These are phyloP conservation scores for Halichoerus grypus DNA, from an alignment of 2,113 vertebrate species.

Conservation along the genomic window DNA sequence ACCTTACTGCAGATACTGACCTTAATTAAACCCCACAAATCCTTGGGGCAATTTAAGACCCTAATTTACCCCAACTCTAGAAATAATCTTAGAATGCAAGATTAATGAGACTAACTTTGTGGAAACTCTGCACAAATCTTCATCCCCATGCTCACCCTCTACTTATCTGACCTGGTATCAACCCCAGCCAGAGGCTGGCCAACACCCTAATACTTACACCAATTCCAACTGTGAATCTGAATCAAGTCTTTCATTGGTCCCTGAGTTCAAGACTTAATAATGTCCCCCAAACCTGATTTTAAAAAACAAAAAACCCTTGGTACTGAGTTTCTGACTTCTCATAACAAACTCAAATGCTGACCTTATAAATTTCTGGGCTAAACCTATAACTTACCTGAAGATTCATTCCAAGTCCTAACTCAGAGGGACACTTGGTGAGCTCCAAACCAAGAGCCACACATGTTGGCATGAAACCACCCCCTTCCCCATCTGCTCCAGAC, in stretches of 20 bases:
- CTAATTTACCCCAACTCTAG: not conserved
- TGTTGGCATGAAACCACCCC: not conserved
- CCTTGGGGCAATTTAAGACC: not conserved
- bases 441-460: not conserved
- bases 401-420: not conserved
- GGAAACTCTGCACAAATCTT: not conserved
- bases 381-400: not conserved
- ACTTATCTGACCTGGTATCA: not conserved
- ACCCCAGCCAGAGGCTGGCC: not conserved
- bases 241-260: not conserved
- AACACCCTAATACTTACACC: not conserved
- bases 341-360: not conserved
- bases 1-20: not conserved
- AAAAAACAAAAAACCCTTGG: not conserved
- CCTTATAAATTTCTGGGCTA: not conserved
- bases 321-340: constrained; percentile 39
- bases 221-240: not conserved
- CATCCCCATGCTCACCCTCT: not conserved
- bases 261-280: constrained; percentile 8
- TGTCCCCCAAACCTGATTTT: not conserved
- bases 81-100: not conserved
- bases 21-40: not conserved
- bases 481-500: not conserved
- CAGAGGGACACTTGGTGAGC: not conserved
- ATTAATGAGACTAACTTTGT: not conserved